These are phyloP conservation scores for Microplitis mediator DNA, from an alignment of 1,140 invertebrate genomes.

Conservation along the genomic window DNA sequence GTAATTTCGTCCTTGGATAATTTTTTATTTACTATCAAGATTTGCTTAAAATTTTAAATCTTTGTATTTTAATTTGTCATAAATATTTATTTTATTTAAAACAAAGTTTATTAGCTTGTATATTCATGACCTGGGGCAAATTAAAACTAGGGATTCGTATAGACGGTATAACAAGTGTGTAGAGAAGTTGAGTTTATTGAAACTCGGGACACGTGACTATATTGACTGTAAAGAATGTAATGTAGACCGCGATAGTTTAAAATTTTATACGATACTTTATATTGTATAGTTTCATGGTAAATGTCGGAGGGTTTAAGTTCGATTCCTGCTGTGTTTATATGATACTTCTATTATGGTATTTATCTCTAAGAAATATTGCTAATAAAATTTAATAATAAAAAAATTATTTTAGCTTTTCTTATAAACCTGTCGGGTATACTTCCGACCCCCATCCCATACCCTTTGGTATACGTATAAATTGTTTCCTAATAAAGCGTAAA, in stretches of 20 bases:
- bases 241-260: slow-evolving; percentile 44
- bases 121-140: no score
- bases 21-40: not conserved
- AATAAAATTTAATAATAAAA: not conserved
- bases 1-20: not conserved
- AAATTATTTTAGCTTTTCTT: slow-evolving; percentile 30
- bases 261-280: slow-evolving; percentile 44
- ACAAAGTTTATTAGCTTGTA: no score
- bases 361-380: slow-evolving; percentile 15
- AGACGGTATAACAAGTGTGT: not conserved
- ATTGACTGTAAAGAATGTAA: slow-evolving; percentile 26
- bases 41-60: no score
- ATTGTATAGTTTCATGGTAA: slow-evolving; percentile 6
- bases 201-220: slow-evolving; percentile 1
- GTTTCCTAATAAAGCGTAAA: no score
- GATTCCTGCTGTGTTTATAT: not conserved
- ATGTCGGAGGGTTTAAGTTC: not conserved
- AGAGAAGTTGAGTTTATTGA: slow-evolving; percentile 4
- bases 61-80: no score
- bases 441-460: no score
- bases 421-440: not conserved
- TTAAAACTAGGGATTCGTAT: not conserved
- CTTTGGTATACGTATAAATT: no score
- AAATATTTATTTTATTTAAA: no score
- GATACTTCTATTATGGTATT: slow-evolving; percentile 1